Conservation (phyloP, 2,113 vertebrate genomes). For the Oryzias curvinotus region DNA sequence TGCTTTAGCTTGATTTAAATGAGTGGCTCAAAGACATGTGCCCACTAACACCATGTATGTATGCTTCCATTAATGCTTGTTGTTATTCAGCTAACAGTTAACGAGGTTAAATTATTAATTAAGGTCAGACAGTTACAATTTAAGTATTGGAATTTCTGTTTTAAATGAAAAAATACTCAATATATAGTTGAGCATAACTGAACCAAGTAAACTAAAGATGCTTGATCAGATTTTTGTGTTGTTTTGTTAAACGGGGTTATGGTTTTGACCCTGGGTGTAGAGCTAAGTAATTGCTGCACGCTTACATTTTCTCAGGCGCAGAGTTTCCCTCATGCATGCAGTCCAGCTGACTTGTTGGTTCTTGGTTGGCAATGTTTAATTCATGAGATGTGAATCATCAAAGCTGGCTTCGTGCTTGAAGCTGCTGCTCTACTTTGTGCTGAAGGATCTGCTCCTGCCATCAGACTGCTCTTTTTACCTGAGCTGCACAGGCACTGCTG, state of each 20-base stretch:
- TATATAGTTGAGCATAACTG: no score
- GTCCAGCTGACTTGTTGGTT: slow-evolving; percentile 44
- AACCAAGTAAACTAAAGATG: no score
- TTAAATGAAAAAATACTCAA: no score
- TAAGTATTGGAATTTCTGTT: no score
- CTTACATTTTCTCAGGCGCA: slow-evolving; percentile 43
- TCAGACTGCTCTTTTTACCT: slow-evolving; percentile 32
- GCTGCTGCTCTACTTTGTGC: slow-evolving; percentile 30
- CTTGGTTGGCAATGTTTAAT: slow-evolving; percentile 53
- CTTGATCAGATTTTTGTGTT: background rate
- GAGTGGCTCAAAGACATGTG: no score
- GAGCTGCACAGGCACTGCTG: slow-evolving; percentile 27
- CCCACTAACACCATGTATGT: no score
- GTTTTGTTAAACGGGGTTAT: background rate
- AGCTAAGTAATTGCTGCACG: background rate
- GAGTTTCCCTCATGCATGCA: slow-evolving; percentile 12
- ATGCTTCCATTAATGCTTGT: no score
- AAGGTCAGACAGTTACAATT: no score
- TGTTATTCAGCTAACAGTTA: no score
- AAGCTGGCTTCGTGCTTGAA: slow-evolving; percentile 25
- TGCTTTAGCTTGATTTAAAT: no score
- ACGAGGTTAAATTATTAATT: no score
- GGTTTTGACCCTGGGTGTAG: background rate
- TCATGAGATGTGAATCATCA: slow-evolving; percentile 61
- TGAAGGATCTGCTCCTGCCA: slow-evolving; percentile 27